A percentile compares a stretch with the other conserved stretches of the same genome.
Conservation (phyloP, 2,113 vertebrate species). For the Typhlomys cinereus region DNA sequence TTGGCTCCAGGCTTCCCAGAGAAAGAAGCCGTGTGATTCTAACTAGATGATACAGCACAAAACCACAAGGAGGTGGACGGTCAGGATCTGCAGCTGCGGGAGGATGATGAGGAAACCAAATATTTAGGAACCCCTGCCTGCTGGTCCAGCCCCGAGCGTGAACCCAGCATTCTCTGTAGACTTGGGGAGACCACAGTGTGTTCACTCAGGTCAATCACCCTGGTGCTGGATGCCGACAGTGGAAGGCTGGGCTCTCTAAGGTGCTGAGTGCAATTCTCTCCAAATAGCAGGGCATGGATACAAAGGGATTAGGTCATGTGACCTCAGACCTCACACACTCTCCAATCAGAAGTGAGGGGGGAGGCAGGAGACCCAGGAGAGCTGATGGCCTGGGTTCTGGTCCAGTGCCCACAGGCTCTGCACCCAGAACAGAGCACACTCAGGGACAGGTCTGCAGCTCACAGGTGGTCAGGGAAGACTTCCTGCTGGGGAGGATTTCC, state of each 20-base stretch:
- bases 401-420: background rate
- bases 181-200: accelerated
- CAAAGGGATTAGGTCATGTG: background rate
- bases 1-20: background rate
- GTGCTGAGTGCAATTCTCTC: too few species aligned
- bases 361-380: background rate
- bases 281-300: background rate
- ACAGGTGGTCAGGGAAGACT: accelerated
- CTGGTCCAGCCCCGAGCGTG: background rate
- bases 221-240: background rate
- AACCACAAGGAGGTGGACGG: background rate
- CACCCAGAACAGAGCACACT: too few species aligned
- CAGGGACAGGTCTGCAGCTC: background rate
- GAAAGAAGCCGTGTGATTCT: background rate
- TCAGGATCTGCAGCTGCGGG: background rate
- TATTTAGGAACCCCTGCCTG: too few species aligned
- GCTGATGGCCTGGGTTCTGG: background rate
- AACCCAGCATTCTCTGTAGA: background rate
- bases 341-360: background rate
- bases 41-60: background rate
- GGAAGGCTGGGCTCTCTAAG: background rate
- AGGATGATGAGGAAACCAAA: background rate
- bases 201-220: accelerated
- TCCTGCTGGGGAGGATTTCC: too few species aligned
- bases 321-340: background rate